Evolutionary conservation across 1,140 invertebrate genomes (phyloP), one percentile per base, ranked within the genome.

Genomic region (Wasmannia auropunctata): DNA sequence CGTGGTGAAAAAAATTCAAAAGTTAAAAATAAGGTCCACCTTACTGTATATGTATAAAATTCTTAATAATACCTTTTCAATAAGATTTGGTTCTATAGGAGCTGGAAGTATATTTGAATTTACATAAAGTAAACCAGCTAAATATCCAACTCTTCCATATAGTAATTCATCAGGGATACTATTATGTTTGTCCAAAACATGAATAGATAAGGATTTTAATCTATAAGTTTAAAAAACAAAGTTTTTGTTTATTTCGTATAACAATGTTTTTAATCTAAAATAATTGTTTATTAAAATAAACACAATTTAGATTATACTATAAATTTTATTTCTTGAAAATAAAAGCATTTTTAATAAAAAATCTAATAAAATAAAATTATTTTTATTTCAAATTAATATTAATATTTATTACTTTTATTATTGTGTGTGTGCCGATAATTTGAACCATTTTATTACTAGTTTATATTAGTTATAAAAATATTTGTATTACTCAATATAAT

Each of bases 141-240:
- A 94, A 94, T 98, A 98, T 34, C 98, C 98, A 93, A 96, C 96
- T 92, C 98, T 96, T 25, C 98, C 98, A 96, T 98, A 98, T 8
- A 99, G 94, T 43, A 98, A 92, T 95, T 99, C 98, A 96, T 98
- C 97, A 1, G 97, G 96, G 46, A 97, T 92, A 77, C 95, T 95
- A 54, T 92, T 93, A 76, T 92, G 88, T 63, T 93, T 87, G 58
- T 96, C 94, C 87, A 96, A 91, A 85, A 96, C 93, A 87, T 96
- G 91, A 85, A 95, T 93, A 77, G 94, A 93, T 19, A 97, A 90
- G 51, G 93, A 91, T 79, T 96, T 94, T 40, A 97, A 93, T 88
- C 96, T 97, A 91, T 49, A 81, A 89, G 69, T 80, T 69, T 10
- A 34, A 22, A 28, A 70, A 80, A 25, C 3, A 25, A 69, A 85